Evolutionary conservation across 2,113 vertebrate genomes (phyloP).

Genomic region (Pedionomus torquatus): DNA sequence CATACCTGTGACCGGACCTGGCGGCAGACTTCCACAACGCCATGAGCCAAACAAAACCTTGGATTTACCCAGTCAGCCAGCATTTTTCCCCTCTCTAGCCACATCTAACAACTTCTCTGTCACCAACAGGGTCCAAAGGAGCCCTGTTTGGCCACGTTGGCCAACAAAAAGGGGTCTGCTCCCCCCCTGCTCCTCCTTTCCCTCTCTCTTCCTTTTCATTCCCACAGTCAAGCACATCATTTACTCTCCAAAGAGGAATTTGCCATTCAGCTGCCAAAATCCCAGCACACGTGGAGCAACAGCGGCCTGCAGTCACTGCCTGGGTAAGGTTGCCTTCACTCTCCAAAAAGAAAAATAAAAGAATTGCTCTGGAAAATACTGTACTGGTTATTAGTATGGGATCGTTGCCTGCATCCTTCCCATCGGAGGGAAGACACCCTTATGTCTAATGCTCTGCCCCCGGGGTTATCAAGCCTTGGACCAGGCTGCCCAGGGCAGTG

Average conservation of each 20-base stretch:
- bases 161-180: background rate
- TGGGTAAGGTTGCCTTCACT: background rate
- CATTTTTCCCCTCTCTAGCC: rapidly evolving
- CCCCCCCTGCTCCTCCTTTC: background rate
- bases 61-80: background rate
- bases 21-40: too few relatives aligned
- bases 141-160: background rate
- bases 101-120: rapidly evolving
- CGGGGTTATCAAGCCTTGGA: too few relatives aligned
- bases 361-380: background rate
- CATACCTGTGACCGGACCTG: too few relatives aligned
- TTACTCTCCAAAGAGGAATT: background rate
- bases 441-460: too few relatives aligned
- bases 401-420: background rate
- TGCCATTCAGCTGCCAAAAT: background rate
- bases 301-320: background rate
- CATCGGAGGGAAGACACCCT: background rate
- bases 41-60: background rate
- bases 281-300: rapidly evolving
- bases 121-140: rapidly evolving
- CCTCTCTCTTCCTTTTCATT: background rate
- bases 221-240: background rate
- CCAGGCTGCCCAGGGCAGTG: too few relatives aligned
- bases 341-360: background rate
- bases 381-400: rapidly evolving